phyloP scores from a whole-genome alignment of 2,113 vertebrate genomes.

The Helogale parvula region DNA sequence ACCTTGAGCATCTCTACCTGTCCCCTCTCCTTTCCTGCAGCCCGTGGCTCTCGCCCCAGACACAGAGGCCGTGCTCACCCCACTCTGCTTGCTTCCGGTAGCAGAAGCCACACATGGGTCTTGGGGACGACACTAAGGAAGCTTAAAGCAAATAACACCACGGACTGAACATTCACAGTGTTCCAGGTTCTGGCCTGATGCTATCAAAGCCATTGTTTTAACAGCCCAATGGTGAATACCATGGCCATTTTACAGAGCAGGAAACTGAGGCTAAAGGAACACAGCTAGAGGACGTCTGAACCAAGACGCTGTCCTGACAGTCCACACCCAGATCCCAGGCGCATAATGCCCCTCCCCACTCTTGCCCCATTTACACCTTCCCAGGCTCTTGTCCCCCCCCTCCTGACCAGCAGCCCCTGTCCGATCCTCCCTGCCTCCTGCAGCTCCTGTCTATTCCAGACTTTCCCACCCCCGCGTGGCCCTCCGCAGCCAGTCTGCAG shows the following conservation, averaged over 20 bases:
- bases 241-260: background rate
- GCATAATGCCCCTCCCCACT: background rate
- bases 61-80: background rate
- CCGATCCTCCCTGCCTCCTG: fast-evolving
- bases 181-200: background rate
- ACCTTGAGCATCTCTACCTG: background rate
- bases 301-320: background rate
- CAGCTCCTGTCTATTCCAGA: background rate
- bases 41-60: background rate
- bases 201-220: background rate
- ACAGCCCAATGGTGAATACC: background rate
- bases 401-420: background rate
- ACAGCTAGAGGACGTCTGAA: background rate
- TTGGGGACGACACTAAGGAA: background rate
- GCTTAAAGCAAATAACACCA: background rate
- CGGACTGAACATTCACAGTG: background rate
- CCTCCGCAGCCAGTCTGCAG: background rate
- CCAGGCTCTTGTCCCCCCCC: fast-evolving
- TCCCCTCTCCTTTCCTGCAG: background rate
- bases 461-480: background rate
- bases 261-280: background rate
- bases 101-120: background rate
- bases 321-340: background rate
- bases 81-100: background rate
- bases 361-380: fast-evolving